phyloP scores from a whole-genome alignment of 2,113 vertebrate species.

The Gulo gulo region DNA sequence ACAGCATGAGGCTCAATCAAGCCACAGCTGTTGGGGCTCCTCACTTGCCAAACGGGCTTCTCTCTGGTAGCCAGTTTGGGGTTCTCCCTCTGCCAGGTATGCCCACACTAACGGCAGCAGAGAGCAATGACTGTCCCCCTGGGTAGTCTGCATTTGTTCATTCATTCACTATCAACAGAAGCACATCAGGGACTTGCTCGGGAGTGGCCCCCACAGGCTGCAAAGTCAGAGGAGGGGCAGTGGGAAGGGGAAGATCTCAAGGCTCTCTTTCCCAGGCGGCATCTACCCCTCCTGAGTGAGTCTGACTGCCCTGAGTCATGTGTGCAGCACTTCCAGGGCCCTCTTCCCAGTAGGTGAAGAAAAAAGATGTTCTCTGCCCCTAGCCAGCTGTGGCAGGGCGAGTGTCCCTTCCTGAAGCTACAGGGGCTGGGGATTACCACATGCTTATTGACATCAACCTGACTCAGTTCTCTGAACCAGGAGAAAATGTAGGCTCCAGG shows the following conservation, averaged over 20 bases:
- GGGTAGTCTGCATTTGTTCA: no score
- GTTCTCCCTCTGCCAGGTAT: neutral
- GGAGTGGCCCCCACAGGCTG: neutral
- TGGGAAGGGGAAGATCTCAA: neutral
- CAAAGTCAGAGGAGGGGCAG: neutral
- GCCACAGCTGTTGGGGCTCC: neutral
- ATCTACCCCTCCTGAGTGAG: rapidly evolving
- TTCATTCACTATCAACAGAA: neutral
- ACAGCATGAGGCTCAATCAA: neutral
- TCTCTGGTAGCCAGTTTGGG: neutral
- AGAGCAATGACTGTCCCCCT: neutral
- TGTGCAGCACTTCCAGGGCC: no score
- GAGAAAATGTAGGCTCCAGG: neutral
- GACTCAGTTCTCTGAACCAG: neutral
- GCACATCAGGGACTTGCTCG: neutral
- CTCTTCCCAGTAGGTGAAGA: neutral
- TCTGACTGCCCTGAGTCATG: neutral
- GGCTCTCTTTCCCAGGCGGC: neutral
- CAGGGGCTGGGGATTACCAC: neutral
- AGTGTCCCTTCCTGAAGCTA: neutral
- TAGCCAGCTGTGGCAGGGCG: no score
- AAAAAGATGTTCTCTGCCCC: neutral
- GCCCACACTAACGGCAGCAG: neutral
- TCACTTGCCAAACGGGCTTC: neutral
- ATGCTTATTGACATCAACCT: neutral